Base-by-base conservation (phyloP, 1,140 invertebrate species). In the Drosophila setifemur region DNA sequence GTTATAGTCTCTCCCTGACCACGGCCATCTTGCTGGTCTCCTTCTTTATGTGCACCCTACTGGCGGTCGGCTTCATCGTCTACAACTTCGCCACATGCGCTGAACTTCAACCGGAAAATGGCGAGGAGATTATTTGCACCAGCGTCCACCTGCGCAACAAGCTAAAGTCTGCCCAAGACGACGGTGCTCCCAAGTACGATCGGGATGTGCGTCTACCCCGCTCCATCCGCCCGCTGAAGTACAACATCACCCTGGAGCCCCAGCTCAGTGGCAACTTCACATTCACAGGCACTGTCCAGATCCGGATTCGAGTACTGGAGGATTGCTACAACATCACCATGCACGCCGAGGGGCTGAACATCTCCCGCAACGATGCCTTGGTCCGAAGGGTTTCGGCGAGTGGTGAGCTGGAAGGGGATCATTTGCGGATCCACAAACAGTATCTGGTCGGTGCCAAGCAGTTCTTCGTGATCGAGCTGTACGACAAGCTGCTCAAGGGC, bases 211-310 rank as follows among this genome's bases (percentile, higher is more conserved):
- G 95, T 69, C 89, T 96, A 53, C 95, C 95, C 0, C 92, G 83
- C 31, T 92, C 92, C 31, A 91, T 96, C 0, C 86, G 92, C 11
- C 95, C 95, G 0, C 89, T 94, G 14, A 93, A 92, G 2, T 96
- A 97, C 74, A 92, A 94, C 45, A 85, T 96, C 1, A 92, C 93
- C 67, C 78, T 96, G 26, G 93, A 94, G 19, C 95, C 95, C 0
- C 94, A 94, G 66, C 93, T 96, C 31, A 93, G 93, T 74, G 92
- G 93, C 1, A 96, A 96, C 82, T 96, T 96, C 68, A 96, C 94
- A 3, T 95, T 96, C 73, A 87, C 93, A 21, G 96, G 96, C 29
- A 93, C 94, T 90, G 93, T 96, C 0, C 92, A 91, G 67, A 94
- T 96, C 64, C 68, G 93, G 2, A 89, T 97, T 7, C 92, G 93